Evolutionary conservation across 2,797 vertebrate genomes (phyloP).

Genomic region (Pantherophis alleghaniensis): DNA sequence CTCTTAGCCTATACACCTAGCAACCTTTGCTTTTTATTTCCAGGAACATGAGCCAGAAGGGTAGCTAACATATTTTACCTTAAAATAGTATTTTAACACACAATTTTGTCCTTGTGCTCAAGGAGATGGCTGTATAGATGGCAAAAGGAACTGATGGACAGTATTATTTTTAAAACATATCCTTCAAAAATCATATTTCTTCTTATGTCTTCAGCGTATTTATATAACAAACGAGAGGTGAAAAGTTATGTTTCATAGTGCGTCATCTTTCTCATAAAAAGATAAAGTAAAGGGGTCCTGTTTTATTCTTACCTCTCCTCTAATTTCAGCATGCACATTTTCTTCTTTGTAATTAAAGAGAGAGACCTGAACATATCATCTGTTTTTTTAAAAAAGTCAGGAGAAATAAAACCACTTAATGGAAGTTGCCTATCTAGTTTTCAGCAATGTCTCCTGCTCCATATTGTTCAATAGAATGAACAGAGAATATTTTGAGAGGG

Average conservation of each 20-base stretch:
- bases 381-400: conserved; percentile 23
- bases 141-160: conserved; percentile 3
- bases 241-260: conserved; percentile 39
- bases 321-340: conserved; percentile 9
- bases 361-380: conserved; percentile 27
- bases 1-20: neutral
- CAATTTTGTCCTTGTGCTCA: neutral
- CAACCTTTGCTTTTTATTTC: neutral
- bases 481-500: neutral
- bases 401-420: neutral
- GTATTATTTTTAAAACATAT: conserved; percentile 15
- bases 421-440: neutral
- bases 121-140: neutral
- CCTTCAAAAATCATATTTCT: conserved; percentile 13
- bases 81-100: neutral
- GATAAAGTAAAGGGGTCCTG: conserved; percentile 18
- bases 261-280: conserved; percentile 53
- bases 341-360: conserved; percentile 37
- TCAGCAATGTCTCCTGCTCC: neutral
- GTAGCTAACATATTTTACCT: neutral
- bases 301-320: neutral
- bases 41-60: neutral
- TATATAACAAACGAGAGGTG: conserved; percentile 28
- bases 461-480: neutral
- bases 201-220: conserved; percentile 41